These are phyloP conservation scores for Octopus bimaculoides DNA, from an alignment of 1,140 invertebrate genomes.

Conservation along the genomic window DNA sequence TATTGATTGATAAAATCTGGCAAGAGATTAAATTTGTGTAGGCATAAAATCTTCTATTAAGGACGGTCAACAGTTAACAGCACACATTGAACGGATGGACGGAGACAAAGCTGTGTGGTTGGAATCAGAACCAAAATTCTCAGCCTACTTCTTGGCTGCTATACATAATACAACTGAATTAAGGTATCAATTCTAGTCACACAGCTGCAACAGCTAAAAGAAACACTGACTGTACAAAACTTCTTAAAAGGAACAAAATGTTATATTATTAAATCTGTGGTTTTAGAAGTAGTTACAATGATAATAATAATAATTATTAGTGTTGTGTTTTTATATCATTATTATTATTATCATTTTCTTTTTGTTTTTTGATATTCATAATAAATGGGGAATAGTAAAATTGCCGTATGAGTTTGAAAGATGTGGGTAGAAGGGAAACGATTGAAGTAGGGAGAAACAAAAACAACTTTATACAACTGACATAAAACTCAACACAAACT, in stretches of 20 bases:
- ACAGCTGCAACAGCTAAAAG: background rate
- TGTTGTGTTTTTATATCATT: too few relatives aligned
- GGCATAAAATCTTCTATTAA: background rate
- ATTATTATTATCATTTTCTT: too few relatives aligned
- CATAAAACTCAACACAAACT: too few relatives aligned
- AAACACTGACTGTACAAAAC: constrained; percentile 1
- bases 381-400: too few relatives aligned
- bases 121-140: background rate
- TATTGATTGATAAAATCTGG: background rate
- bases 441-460: background rate
- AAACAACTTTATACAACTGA: background rate
- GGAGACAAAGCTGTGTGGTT: background rate
- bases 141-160: background rate
- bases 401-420: background rate
- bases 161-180: background rate
- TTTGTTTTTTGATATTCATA: too few relatives aligned
- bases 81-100: background rate
- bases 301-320: too few relatives aligned
- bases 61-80: background rate
- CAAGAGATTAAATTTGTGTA: background rate
- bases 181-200: background rate
- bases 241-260: background rate
- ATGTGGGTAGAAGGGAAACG: background rate
- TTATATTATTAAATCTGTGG: too few relatives aligned
- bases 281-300: too few relatives aligned